Evolutionary conservation across 2,113 vertebrate species (phyloP).

Genomic region (Hyla sarda): DNA sequence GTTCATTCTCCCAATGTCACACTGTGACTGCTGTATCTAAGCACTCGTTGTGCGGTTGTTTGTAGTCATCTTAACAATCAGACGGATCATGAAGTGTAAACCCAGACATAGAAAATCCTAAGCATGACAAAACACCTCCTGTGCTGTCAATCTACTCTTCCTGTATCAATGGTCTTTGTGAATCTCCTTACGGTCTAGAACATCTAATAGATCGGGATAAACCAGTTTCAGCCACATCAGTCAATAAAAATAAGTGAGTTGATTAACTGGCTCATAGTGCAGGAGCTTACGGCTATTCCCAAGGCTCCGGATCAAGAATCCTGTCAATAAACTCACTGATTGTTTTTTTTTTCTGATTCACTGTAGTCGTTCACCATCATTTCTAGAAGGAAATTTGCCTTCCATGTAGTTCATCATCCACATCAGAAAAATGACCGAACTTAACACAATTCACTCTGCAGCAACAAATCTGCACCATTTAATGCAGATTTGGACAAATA

Average conservation of each 20-base stretch:
- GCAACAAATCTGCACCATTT: no score
- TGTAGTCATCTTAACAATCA: neutral
- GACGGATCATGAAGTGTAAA: neutral
- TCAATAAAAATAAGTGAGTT: slow-evolving; percentile 46
- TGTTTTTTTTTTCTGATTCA: slow-evolving; percentile 19
- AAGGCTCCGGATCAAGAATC: slow-evolving; percentile 22
- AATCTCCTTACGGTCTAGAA: neutral
- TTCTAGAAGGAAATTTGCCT: neutral
- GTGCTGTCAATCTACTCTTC: neutral
- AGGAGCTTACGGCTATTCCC: neutral
- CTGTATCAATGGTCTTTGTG: neutral
- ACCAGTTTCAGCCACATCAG: slow-evolving; percentile 2
- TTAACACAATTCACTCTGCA: no score
- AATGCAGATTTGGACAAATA: no score
- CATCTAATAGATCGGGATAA: slow-evolving; percentile 18
- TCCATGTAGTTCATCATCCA: neutral
- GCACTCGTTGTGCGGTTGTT: neutral
- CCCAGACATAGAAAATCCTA: neutral
- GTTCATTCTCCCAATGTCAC: neutral
- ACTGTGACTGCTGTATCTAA: neutral
- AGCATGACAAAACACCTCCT: neutral
- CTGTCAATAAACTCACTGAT: slow-evolving; percentile 2
- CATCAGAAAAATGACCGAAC: neutral
- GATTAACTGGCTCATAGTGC: slow-evolving; percentile 18
- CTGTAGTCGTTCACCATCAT: neutral